Conservation (phyloP, 1,140 invertebrate genomes). For the roundworm (Caenorhabditis elegans) region WBcel235 BX284606.5:3642501-3643000, state of each 20-base stretch:
- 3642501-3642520: too few relatives aligned
- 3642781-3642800: conserved; percentile 60
- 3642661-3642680: conserved; percentile 54
- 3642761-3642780: conserved; percentile 60
- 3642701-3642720: conserved; percentile 19
- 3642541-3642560: too few relatives aligned
- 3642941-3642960: conserved; percentile 46
- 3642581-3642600: conserved; percentile 14
- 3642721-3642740: conserved; percentile 49
- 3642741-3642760: conserved; percentile 58
- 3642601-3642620: conserved; percentile 16
- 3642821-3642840: conserved; percentile 46
- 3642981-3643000: conserved; percentile 36
- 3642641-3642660: conserved; percentile 57
- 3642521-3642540: too few relatives aligned
- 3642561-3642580: neutral
- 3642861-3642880: conserved; percentile 50
- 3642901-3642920: conserved; percentile 47
- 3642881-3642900: conserved; percentile 47
- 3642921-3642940: conserved; percentile 49
- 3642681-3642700: conserved; percentile 50
- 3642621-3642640: conserved; percentile 45
- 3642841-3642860: neutral
- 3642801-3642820: conserved; percentile 57
- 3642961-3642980: conserved; percentile 45